Base-by-base conservation (phyloP, 37 sponge, comb jelly and placozoan species). In the Beroe forskalii region DNA sequence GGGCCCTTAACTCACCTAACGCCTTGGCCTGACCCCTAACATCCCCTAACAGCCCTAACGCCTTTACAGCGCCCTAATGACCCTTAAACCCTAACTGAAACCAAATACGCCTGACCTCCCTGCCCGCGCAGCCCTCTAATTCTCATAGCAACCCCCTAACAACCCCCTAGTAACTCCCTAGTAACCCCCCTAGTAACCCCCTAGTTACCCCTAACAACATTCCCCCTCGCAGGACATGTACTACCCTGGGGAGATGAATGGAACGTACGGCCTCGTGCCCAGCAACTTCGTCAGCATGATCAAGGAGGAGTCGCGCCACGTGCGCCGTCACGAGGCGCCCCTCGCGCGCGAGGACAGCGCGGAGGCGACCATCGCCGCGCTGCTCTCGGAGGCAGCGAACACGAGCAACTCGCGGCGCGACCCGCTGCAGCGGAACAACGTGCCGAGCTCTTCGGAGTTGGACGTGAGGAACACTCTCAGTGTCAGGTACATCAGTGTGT, bases 281-380 rank as follows among this genome's bases (percentile, higher is more conserved):
- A 48, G 60, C 60, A 80, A 80, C 86, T 80, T 80, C 20, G 86
- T 80, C 48, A 32, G 32, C 33, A 69, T 27, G 27, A 27, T 69
- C 72, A 69, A 69, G 38, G 72, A 69, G 32, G 19, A 69, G 1
- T 69, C 72, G 33, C 72, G 72, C 17, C 32, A 27, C 19, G 55
- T 48, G 55, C 55, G 55, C 55, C 28, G 40, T 4, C 38, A 80
- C 8, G 55, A 12, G 1, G 55, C 37, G 17, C 28, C 44, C 6
- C 25, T 80, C n/a, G 86, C 48, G 27, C 44, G 86, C 8, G 86
- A 80, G 48, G 86, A 80, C 86, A 80, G 86, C 86, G 35, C 86
- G 1, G 86, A 80, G 55, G 86, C 86, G 8, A 80, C 86, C 3
- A 41, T 80, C 20, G 86, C 86, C 41, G 35, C 55, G 30, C 43